A percentile compares a stretch with the other conserved stretches of the same genome.
Conservation (phyloP, 2,888 invertebrate genomes). For the Netelia melanura region DNA sequence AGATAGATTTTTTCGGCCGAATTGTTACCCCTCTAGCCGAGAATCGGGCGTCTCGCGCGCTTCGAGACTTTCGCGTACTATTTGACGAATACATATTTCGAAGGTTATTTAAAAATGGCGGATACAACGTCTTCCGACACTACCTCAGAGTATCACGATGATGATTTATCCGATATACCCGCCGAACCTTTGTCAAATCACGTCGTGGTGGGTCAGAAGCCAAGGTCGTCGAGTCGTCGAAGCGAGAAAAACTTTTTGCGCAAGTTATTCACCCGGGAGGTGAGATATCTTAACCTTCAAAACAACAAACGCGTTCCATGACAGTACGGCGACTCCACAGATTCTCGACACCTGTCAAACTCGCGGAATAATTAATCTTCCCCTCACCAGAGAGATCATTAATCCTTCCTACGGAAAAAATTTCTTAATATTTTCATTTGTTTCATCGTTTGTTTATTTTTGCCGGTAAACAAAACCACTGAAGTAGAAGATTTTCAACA, state of each 20-base stretch:
- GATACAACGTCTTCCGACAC: slow-evolving; percentile 84
- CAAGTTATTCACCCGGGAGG: slow-evolving; percentile 88
- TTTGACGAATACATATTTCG: slow-evolving; percentile 57
- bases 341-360: slow-evolving; percentile 71
- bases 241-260: slow-evolving; percentile 82
- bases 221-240: slow-evolving; percentile 75
- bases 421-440: not conserved
- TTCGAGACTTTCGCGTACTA: slow-evolving; percentile 64
- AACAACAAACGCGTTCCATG: slow-evolving; percentile 59
- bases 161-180: slow-evolving; percentile 83
- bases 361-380: slow-evolving; percentile 9
- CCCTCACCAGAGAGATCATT: not conserved
- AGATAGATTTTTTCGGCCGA: slow-evolving; percentile 37
- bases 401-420: not conserved
- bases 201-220: slow-evolving; percentile 81
- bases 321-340: slow-evolving; percentile 5
- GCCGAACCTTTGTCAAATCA: slow-evolving; percentile 81
- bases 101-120: slow-evolving; percentile 85
- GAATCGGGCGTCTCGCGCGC: slow-evolving; percentile 40
- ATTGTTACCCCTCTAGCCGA: slow-evolving; percentile 43
- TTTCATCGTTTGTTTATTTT: not conserved
- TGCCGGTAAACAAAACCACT: not conserved
- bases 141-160: slow-evolving; percentile 83
- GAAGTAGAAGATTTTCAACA: not conserved
- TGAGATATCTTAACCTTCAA: slow-evolving; percentile 82